phyloP scores from a whole-genome alignment of 2,888 invertebrate genomes.

The Diplolepis rosae region DNA sequence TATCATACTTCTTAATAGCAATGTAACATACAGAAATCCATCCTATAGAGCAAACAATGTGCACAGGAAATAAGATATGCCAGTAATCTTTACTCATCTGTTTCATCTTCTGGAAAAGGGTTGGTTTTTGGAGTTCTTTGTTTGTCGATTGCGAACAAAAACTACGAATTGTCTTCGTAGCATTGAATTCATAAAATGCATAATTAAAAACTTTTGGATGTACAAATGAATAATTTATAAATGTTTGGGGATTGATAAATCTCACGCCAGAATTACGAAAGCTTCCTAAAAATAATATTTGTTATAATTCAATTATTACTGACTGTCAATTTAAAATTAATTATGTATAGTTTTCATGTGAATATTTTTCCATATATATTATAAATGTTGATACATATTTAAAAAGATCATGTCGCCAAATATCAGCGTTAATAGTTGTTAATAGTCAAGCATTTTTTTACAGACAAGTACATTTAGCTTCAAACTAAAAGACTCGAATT shows the following conservation, averaged over 20 bases:
- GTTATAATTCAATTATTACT: not conserved
- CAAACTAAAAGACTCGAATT: too few relatives aligned
- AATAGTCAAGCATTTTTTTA: too few relatives aligned
- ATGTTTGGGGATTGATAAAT: not conserved
- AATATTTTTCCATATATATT: not conserved
- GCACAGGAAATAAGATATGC: constrained; percentile 96
- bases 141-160: constrained; percentile 23
- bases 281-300: not conserved
- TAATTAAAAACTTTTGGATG: not conserved
- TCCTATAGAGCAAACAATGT: constrained; percentile 87
- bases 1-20: constrained; percentile 84
- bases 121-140: too few relatives aligned
- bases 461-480: too few relatives aligned
- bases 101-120: constrained; percentile 88
- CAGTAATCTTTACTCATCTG: constrained; percentile 96
- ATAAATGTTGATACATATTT: not conserved
- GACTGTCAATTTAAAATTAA: not conserved
- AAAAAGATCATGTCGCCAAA: not conserved
- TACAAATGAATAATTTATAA: not conserved
- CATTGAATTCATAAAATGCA: not conserved
- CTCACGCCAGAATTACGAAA: not conserved
- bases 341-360: not conserved
- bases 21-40: constrained; percentile 95
- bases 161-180: not conserved
- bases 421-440: too few relatives aligned